Base-by-base conservation (phyloP, 1,140 invertebrate genomes). In the Paracyclopina nana region DNA sequence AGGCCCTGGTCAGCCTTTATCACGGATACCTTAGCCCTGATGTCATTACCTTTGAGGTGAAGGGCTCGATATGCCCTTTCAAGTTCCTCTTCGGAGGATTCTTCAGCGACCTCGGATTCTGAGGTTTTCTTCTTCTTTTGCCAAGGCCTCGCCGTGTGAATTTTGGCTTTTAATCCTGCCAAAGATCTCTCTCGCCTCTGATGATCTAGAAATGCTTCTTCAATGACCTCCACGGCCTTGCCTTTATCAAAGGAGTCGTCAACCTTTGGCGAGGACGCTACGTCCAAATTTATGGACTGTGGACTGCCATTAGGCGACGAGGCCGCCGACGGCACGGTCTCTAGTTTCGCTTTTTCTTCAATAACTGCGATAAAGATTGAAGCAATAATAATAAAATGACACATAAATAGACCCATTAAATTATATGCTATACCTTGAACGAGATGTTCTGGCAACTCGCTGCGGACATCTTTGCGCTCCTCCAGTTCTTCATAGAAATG, bases 401-500 rank as follows among this genome's bases (percentile, higher is more conserved):
- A n/a, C n/a, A n/a, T n/a, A n/a, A n/a, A n/a, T n/a, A n/a, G n/a
- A n/a, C n/a, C n/a, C n/a, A n/a, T n/a, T n/a, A n/a, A n/a, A n/a
- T n/a, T n/a, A n/a, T n/a, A n/a, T n/a, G n/a, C n/a, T n/a, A n/a
- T n/a, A n/a, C n/a, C n/a, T n/a, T n/a, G n/a, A n/a, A n/a, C n/a
- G n/a, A n/a, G n/a, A n/a, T n/a, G n/a, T n/a, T n/a, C n/a, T n/a
- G n/a, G n/a, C n/a, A n/a, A n/a, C n/a, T n/a, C n/a, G n/a, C n/a
- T n/a, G n/a, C n/a, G n/a, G n/a, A n/a, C n/a, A n/a, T n/a, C n/a
- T n/a, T n/a, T n/a, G n/a, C n/a, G n/a, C n/a, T n/a, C n/a, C n/a
- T 20, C 38, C 38, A 50, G 29, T 31, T 50, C 48, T 50, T 50
- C 25, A 40, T 50, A 50, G 31, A 50, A 50, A 24, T 50, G 48